A percentile compares a stretch with the other conserved stretches of the same genome.
Evolutionary conservation across 2,888 invertebrate genomes (phyloP).

Genomic region (Dichetophora obliterata): DNA sequence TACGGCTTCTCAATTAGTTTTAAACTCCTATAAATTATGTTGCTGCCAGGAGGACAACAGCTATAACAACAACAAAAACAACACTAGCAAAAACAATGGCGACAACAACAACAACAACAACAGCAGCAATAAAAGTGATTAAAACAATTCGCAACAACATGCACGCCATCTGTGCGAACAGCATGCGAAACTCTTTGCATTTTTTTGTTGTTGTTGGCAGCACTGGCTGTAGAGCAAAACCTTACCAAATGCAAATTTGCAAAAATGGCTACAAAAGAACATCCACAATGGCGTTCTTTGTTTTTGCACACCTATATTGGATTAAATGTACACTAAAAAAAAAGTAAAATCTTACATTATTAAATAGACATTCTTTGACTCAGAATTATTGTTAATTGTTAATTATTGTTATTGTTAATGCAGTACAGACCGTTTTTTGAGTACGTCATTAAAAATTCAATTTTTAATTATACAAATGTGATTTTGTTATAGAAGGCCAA

Average conservation of each 20-base stretch:
- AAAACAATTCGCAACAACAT: neutral
- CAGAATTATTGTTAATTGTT: too few species aligned
- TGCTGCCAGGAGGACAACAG: neutral
- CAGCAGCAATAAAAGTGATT: neutral
- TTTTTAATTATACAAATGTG: too few species aligned
- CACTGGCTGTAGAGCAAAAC: neutral
- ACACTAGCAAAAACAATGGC: neutral
- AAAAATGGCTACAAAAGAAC: neutral
- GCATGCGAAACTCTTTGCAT: constrained; percentile 16
- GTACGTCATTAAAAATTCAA: too few species aligned
- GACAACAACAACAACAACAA: neutral
- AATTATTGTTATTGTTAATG: too few species aligned
- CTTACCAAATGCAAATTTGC: too few species aligned
- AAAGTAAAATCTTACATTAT: too few species aligned
- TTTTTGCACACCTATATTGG: too few species aligned
- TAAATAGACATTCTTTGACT: too few species aligned
- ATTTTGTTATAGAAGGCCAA: too few species aligned
- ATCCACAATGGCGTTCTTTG: too few species aligned
- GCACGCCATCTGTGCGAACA: constrained; percentile 1
- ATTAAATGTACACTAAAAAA: too few species aligned
- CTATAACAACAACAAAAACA: constrained; percentile 3
- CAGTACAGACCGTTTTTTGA: too few species aligned
- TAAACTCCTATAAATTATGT: constrained; percentile 12
- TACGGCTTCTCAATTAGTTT: constrained; percentile 22
- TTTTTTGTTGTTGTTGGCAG: neutral